Evolutionary conservation across 2,113 vertebrate species (phyloP).

Genomic region (Strix uralensis): DNA sequence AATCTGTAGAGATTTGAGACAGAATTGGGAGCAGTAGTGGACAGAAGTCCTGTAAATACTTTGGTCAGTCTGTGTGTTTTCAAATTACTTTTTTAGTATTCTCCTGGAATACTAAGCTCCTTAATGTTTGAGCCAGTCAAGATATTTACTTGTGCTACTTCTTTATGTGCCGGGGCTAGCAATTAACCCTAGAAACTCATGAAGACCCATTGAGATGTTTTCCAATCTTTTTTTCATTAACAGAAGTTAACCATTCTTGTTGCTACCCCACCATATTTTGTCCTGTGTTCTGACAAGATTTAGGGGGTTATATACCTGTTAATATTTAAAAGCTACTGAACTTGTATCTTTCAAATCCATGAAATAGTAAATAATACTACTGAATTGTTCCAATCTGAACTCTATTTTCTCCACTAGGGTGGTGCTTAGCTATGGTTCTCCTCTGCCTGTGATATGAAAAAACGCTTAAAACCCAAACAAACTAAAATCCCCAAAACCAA

Average conservation of each 20-base stretch:
- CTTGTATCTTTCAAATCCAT: not conserved
- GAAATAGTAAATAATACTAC: not conserved
- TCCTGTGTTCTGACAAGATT: not conserved
- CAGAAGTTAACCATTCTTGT: not conserved
- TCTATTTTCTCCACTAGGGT: not conserved
- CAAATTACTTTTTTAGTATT: not conserved
- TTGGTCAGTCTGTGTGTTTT: not conserved
- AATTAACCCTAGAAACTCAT: not conserved
- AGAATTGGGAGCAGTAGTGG: not conserved
- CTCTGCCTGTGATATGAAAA: not conserved
- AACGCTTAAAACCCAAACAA: not conserved
- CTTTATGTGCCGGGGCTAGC: not conserved
- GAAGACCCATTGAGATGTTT: not conserved
- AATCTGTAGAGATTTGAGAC: not conserved
- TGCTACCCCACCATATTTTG: not conserved
- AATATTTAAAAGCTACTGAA: not conserved
- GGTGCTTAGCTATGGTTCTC: not conserved
- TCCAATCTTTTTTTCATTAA: not conserved
- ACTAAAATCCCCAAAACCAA: not conserved
- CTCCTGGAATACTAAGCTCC: not conserved
- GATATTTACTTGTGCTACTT: not conserved
- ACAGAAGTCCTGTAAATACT: not conserved
- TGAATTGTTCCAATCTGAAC: not conserved
- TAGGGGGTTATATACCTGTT: not conserved
- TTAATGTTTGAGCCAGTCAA: not conserved